phyloP scores from a whole-genome alignment of 2,113 vertebrate genomes.

The Chinchilla lanigera region DNA sequence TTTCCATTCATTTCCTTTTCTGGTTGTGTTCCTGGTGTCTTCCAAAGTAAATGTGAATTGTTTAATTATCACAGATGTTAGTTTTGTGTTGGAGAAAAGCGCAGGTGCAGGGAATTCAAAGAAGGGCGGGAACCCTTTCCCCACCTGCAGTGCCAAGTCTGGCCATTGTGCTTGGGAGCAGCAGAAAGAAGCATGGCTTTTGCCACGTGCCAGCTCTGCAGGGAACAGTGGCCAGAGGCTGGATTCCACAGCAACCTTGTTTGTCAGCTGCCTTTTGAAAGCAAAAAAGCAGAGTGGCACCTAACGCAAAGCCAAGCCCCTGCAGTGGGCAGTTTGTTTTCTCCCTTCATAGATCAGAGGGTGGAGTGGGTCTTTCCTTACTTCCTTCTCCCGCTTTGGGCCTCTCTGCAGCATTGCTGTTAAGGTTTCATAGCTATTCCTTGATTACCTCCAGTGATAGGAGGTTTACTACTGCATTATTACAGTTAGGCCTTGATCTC shows the following conservation, averaged over 20 bases:
- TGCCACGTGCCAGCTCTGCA: neutral
- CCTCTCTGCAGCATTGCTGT: neutral
- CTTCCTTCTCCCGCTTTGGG: too few relatives aligned
- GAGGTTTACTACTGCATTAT: neutral
- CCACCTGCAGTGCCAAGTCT: neutral
- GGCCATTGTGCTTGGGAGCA: neutral
- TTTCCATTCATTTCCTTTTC: conserved; percentile 9
- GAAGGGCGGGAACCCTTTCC: neutral
- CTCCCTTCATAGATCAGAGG: neutral
- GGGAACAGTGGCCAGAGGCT: neutral
- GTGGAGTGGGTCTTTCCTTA: neutral
- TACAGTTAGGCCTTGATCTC: neutral
- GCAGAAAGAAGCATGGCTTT: neutral
- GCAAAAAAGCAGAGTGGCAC: neutral
- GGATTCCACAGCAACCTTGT: neutral
- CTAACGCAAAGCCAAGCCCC: neutral
- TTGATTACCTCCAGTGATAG: neutral
- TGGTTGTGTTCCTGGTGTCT: neutral
- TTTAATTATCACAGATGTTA: conserved; percentile 12
- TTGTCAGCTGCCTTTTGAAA: conserved; percentile 11
- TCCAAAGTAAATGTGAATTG: neutral
- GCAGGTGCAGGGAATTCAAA: neutral
- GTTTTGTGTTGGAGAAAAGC: conserved; percentile 23
- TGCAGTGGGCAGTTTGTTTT: neutral
- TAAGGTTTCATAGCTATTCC: neutral